A percentile compares a stretch with the other conserved stretches of the same genome.
These are phyloP conservation scores for Eueremaeus valkanovi DNA, from an alignment of 2,888 invertebrate genomes.

Conservation along the genomic window DNA sequence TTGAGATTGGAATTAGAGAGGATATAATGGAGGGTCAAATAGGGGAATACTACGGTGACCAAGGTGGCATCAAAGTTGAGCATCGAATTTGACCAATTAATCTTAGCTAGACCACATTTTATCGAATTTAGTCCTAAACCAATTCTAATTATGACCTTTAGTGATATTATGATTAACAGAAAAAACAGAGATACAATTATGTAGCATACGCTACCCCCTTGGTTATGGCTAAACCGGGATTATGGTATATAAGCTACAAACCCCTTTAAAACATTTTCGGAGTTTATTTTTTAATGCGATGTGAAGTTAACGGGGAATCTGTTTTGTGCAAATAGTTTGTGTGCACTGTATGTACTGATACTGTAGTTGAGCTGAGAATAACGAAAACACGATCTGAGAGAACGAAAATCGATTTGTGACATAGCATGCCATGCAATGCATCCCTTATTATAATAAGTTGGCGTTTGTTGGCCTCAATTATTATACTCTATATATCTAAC, in stretches of 20 bases:
- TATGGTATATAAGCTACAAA: background rate
- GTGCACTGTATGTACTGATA: background rate
- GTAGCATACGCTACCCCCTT: too few relatives aligned
- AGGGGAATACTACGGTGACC: too few relatives aligned
- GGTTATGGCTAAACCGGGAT: too few relatives aligned
- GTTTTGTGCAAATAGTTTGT: background rate
- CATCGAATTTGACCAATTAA: too few relatives aligned
- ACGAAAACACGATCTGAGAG: background rate
- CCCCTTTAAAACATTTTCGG: background rate
- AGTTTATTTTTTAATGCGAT: conserved; percentile 5
- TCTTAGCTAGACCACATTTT: too few relatives aligned
- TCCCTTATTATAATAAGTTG: conserved; percentile 9
- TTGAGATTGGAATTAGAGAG: background rate
- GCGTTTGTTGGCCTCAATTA: background rate
- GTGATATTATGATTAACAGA: too few relatives aligned
- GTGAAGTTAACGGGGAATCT: conserved; percentile 1
- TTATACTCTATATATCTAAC: background rate
- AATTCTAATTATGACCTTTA: too few relatives aligned
- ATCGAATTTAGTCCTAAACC: too few relatives aligned
- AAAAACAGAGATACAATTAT: too few relatives aligned
- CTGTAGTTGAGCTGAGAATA: background rate
- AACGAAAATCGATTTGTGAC: conserved; percentile 21
- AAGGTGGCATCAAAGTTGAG: too few relatives aligned
- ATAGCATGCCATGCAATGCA: conserved; percentile 7
- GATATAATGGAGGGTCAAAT: too few relatives aligned